Evolutionary conservation across 2,113 vertebrate species (phyloP).

Genomic region (Apistogramma diplotaenia): DNA sequence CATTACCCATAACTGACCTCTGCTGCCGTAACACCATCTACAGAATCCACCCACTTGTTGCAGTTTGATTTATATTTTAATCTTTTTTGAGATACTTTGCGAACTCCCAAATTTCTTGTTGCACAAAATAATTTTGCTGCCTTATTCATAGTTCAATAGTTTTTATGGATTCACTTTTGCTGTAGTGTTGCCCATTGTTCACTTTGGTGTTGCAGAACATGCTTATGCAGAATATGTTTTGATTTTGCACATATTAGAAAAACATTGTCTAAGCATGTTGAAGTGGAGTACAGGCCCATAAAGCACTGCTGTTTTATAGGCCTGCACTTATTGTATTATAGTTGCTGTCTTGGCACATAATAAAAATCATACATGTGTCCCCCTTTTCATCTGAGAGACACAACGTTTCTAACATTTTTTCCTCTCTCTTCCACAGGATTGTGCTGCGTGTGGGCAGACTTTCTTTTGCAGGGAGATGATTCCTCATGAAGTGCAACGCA

Average conservation of each 20-base stretch:
- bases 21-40: background rate
- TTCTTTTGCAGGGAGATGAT: constrained; percentile 92
- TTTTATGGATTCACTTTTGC: background rate
- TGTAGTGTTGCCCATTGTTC: background rate
- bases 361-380: background rate
- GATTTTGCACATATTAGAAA: background rate
- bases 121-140: too few relatives aligned
- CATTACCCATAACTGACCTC: background rate
- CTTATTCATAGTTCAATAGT: background rate
- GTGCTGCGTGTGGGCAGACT: constrained; percentile 79
- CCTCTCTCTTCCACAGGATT: constrained; percentile 36
- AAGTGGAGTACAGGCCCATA: too few relatives aligned
- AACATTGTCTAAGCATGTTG: too few relatives aligned
- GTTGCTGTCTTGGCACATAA: background rate
- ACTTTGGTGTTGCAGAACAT: background rate
- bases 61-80: background rate
- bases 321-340: background rate
- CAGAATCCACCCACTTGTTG: background rate
- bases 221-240: background rate
- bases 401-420: background rate
- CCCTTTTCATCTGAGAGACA: background rate
- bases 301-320: background rate
- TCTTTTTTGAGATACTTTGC: background rate
- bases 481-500: constrained; percentile 92
- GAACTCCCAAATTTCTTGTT: background rate